phyloP scores from a whole-genome alignment of 2,888 invertebrate species.

The Campoletis raptor region DNA sequence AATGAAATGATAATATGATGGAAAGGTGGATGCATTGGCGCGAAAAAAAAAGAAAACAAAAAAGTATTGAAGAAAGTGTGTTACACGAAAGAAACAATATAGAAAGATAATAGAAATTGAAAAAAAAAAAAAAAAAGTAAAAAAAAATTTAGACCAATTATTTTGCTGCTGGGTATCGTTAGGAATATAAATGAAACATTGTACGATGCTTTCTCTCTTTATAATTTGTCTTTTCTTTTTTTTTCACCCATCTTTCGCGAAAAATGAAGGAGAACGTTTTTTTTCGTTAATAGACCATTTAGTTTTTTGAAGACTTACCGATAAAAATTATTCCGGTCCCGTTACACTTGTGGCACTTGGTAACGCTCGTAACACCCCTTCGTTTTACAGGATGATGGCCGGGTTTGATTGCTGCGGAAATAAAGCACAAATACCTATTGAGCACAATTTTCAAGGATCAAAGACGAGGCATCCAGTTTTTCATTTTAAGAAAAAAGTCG shows the following conservation, averaged over 20 bases:
- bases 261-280: conserved; percentile 2
- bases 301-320: conserved; percentile 83
- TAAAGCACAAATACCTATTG: conserved; percentile 50
- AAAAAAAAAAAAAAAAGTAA: neutral
- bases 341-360: conserved; percentile 95
- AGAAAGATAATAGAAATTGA: neutral
- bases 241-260: conserved; percentile 36
- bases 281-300: conserved; percentile 37
- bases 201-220: conserved; percentile 1
- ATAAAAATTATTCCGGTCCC: conserved; percentile 95
- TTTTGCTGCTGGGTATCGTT: conserved; percentile 4
- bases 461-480: neutral
- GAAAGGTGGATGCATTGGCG: conserved; percentile 72
- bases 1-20: conserved; percentile 82
- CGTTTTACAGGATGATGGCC: conserved; percentile 92
- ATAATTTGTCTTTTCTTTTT: conserved; percentile 29
- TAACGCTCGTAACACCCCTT: conserved; percentile 92
- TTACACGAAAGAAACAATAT: conserved; percentile 49
- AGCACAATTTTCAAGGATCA: neutral
- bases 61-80: conserved; percentile 70
- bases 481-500: neutral
- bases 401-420: conserved; percentile 82
- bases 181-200: conserved; percentile 18
- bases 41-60: conserved; percentile 65
- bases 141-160: conserved; percentile 3